Base-by-base conservation (phyloP, 2,888 invertebrate species). In the Eristalinus sepulchralis region DNA sequence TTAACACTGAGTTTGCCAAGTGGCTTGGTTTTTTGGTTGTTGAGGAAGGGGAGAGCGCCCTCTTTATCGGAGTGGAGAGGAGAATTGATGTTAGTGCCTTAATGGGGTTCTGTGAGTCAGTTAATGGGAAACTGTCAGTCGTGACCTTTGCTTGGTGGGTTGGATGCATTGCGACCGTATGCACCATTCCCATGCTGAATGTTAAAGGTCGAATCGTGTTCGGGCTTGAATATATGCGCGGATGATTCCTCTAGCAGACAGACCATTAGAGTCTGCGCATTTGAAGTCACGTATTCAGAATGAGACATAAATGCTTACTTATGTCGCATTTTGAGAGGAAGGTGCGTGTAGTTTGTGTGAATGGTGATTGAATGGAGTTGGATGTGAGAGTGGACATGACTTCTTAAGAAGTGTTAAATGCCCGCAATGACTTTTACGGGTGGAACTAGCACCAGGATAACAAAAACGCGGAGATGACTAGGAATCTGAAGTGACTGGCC, bases 61-160 rank as follows among this genome's bases (percentile, higher is more conserved):
- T 39, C 62, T 59, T 77, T 82, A 82, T 85, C 64, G 33, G 53
- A 31, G 57, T 76, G 34, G 31, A 27, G 60, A 60, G 27, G 36
- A 24, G 60, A 60, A 80, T 72, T 82, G 63, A 66, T 71, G 57
- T 34, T 57, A 60, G 80, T 81, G 31, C 57, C 57, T 73, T 82
- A 82, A 82, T 85, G 81, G 77, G 39, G 72, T 82, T 59, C 80
- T 75, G 68, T 55, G 62, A 72, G 81, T 22, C 63, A 31, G 64
- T 53, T 72, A 79, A 85, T 77, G 81, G 76, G 31, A 34, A 72
- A 72, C 77, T 78, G 76, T 60, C 33, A 34, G 77, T 60, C 57
- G 20, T 78, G 77, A 82, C 82, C 82, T 85, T 82, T 33, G 59
- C 66, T 78, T 64, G 77, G 77, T 73, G 82, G 82, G 31, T 78